A percentile compares a stretch with the other conserved stretches of the same genome.
phyloP scores from a whole-genome alignment of 1,140 invertebrate species.

The Carcinoscorpius rotundicauda region DNA sequence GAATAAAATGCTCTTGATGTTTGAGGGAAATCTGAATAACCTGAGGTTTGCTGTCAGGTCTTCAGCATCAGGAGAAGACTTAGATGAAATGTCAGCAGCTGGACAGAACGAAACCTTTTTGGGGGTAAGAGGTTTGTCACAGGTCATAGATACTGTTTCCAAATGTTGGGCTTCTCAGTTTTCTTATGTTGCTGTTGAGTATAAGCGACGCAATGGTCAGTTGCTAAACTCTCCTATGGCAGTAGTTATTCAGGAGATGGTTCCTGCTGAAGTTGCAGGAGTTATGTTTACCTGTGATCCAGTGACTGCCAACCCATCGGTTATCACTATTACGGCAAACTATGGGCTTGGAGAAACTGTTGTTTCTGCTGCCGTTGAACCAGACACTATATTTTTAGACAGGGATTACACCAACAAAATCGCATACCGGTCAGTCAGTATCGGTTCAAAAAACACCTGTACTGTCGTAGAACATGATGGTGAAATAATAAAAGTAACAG shows the following conservation, averaged over 20 bases:
- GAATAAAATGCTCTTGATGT: slow-evolving; percentile 19
- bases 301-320: slow-evolving; percentile 46
- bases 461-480: too few relatives aligned
- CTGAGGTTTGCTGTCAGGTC: slow-evolving; percentile 41
- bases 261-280: slow-evolving; percentile 51
- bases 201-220: slow-evolving; percentile 53
- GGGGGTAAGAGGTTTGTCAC: slow-evolving; percentile 38
- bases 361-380: slow-evolving; percentile 56
- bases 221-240: slow-evolving; percentile 49
- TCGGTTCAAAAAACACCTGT: too few relatives aligned
- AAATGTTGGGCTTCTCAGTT: slow-evolving; percentile 68
- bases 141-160: slow-evolving; percentile 44
- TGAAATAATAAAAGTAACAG: too few relatives aligned
- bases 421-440: too few relatives aligned
- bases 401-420: too few relatives aligned
- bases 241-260: slow-evolving; percentile 68
- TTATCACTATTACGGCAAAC: slow-evolving; percentile 57
- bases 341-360: slow-evolving; percentile 64
- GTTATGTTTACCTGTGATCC: slow-evolving; percentile 69
- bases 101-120: slow-evolving; percentile 65
- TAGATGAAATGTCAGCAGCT: slow-evolving; percentile 55
- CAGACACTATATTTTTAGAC: slow-evolving; percentile 44
- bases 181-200: slow-evolving; percentile 55
- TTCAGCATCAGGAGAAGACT: slow-evolving; percentile 57
- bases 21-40: slow-evolving; percentile 25